Evolutionary conservation across 23 tunicate species (phyloP).

Genomic region (Ciona savignyi): DNA sequence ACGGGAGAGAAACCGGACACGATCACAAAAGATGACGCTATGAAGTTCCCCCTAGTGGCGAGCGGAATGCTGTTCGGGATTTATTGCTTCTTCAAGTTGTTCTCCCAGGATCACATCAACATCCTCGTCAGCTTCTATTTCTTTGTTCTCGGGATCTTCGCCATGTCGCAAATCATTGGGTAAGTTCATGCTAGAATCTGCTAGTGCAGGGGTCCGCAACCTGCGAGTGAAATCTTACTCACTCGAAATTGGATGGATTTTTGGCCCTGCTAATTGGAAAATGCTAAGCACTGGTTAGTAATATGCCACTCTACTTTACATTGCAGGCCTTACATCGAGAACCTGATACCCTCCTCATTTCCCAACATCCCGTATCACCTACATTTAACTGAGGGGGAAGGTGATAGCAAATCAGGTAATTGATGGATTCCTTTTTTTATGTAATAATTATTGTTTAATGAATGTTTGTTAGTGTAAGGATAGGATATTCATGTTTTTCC

Average conservation of each 20-base stretch:
- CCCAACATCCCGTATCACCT: conserved; percentile 66
- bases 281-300: not conserved
- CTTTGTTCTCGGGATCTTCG: conserved; percentile 67
- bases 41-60: conserved; percentile 87
- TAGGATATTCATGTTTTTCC: no score
- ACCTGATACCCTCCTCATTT: conserved; percentile 43
- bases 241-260: no score
- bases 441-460: no score
- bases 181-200: no score
- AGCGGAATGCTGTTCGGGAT: conserved; percentile 77
- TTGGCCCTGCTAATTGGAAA: no score
- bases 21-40: conserved; percentile 76
- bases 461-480: no score
- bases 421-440: conserved; percentile 4
- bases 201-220: no score
- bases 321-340: conserved; percentile 27
- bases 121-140: conserved; percentile 65
- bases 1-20: conserved; percentile 80
- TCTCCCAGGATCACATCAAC: conserved; percentile 83
- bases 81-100: conserved; percentile 63
- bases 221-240: no score
- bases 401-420: not conserved
- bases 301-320: not conserved
- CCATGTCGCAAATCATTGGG: conserved; percentile 68
- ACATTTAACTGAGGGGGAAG: conserved; percentile 52